These are phyloP conservation scores for Glaucidium brasilianum DNA, from an alignment of 2,113 vertebrate genomes.

Conservation along the genomic window DNA sequence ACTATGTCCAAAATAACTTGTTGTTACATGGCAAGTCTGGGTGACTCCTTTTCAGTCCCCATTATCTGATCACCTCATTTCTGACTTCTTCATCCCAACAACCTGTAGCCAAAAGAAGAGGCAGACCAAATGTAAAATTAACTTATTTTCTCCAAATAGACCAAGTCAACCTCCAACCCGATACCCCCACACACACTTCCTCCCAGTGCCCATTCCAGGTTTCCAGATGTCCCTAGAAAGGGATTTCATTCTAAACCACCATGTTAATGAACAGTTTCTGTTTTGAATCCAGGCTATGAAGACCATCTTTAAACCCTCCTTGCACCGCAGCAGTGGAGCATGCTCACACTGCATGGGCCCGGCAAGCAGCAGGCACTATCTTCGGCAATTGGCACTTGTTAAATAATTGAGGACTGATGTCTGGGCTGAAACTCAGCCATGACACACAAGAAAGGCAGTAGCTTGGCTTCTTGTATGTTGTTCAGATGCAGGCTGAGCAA, in stretches of 20 bases:
- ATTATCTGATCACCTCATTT: not conserved
- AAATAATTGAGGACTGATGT: not conserved
- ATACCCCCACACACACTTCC: accelerated
- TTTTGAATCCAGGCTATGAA: not conserved
- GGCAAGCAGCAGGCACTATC: not conserved
- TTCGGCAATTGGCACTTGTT: accelerated
- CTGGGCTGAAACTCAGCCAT: not conserved
- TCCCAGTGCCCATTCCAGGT: not conserved
- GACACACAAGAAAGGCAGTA: not conserved
- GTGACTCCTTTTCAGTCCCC: not conserved
- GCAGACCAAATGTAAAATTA: not conserved
- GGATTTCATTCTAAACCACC: not conserved
- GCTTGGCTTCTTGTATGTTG: accelerated
- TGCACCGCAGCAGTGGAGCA: not conserved
- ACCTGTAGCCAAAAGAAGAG: not conserved
- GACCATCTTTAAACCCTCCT: not conserved
- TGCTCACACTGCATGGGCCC: accelerated
- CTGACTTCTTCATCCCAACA: not conserved
- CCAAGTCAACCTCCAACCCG: not conserved
- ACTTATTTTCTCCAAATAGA: not conserved
- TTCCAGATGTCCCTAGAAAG: not conserved
- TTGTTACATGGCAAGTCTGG: not conserved
- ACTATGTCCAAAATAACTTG: accelerated
- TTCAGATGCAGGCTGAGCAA: not conserved
- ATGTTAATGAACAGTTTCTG: not conserved